These are phyloP conservation scores for Mystacides longicornis DNA, from an alignment of 2,888 invertebrate genomes.

Conservation along the genomic window DNA sequence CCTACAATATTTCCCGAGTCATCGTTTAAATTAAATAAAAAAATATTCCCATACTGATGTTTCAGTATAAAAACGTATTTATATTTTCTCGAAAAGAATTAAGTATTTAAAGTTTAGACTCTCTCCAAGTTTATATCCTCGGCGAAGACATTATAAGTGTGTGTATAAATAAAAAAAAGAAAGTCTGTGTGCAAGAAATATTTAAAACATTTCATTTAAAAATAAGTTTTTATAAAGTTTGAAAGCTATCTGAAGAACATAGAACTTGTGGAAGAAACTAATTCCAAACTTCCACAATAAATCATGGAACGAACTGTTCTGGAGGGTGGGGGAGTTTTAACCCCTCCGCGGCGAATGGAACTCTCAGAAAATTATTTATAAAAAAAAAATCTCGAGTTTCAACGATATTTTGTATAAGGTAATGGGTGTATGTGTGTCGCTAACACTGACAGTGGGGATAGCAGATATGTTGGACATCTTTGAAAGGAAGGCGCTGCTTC, in stretches of 20 bases:
- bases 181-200: constrained; percentile 2
- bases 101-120: no score
- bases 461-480: no score
- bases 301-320: constrained; percentile 26
- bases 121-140: no score
- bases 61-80: no score
- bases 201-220: constrained; percentile 9
- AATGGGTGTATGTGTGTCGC: no score
- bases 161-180: background rate
- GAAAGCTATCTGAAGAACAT: constrained; percentile 17
- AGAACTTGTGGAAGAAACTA: constrained; percentile 15
- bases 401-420: background rate
- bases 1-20: no score
- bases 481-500: no score
- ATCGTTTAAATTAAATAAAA: no score
- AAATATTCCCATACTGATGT: no score
- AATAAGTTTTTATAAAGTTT: constrained; percentile 5
- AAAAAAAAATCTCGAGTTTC: constrained; percentile 4
- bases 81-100: no score
- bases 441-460: no score
- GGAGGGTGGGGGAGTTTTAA: constrained; percentile 19
- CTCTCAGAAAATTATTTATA: no score
- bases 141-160: background rate
- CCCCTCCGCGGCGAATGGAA: constrained; percentile 3
- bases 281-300: constrained; percentile 27